Evolutionary conservation across 2,888 invertebrate genomes (phyloP).

Genomic region (Drosophila buzzatii): DNA sequence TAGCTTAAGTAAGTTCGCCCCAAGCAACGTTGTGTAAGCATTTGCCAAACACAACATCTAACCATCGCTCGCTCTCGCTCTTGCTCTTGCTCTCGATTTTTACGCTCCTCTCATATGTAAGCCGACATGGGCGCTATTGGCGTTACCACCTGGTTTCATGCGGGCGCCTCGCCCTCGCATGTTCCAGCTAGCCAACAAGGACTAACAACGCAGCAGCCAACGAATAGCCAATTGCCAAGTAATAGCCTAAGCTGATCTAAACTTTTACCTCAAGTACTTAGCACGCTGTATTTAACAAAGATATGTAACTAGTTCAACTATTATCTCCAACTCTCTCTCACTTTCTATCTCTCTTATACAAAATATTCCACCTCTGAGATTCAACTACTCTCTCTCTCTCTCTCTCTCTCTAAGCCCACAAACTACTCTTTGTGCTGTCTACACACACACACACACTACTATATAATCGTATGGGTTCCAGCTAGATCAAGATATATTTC

Average conservation of each 20-base stretch:
- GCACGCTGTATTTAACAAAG: slow-evolving; percentile 53
- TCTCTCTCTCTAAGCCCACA: neutral
- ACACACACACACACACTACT: slow-evolving; percentile 9
- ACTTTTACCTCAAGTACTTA: slow-evolving; percentile 49
- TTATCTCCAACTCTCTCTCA: slow-evolving; percentile 29
- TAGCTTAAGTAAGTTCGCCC: slow-evolving; percentile 33
- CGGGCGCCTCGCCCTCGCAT: slow-evolving; percentile 81
- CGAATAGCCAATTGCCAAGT: slow-evolving; percentile 56
- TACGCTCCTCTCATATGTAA: slow-evolving; percentile 40
- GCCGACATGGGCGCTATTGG: slow-evolving; percentile 84
- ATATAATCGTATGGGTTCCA: slow-evolving; percentile 3
- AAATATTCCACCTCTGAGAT: slow-evolving; percentile 8
- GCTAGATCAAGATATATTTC: neutral
- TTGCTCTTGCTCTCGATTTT: slow-evolving; percentile 11
- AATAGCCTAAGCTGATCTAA: slow-evolving; percentile 39
- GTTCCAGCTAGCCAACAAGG: slow-evolving; percentile 56
- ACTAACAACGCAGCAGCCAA: slow-evolving; percentile 47
- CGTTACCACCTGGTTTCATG: slow-evolving; percentile 85
- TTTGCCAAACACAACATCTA: slow-evolving; percentile 33
- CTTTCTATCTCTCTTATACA: slow-evolving; percentile 15
- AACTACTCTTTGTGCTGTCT: slow-evolving; percentile 17
- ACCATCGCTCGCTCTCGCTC: slow-evolving; percentile 37
- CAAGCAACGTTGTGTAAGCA: slow-evolving; percentile 35
- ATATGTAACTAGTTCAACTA: slow-evolving; percentile 38
- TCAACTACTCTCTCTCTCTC: neutral